phyloP scores from a whole-genome alignment of 2,888 invertebrate genomes.

The Oscheius sp. region DNA sequence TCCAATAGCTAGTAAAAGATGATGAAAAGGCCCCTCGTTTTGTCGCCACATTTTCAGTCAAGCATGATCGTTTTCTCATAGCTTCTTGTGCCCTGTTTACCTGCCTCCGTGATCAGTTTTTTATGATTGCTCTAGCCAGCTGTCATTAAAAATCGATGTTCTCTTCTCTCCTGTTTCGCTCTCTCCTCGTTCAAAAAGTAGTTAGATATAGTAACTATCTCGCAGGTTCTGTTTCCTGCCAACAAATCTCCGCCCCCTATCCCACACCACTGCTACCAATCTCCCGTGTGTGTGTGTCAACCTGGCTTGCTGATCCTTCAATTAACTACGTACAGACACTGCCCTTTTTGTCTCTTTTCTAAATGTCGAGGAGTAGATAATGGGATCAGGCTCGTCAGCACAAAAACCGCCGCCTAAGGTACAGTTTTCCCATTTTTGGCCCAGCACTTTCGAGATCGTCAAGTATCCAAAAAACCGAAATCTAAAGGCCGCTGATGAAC shows the following conservation, averaged over 20 bases:
- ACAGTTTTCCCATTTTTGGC: constrained; percentile 2
- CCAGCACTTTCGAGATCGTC: constrained; percentile 9
- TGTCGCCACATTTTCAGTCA: too few relatives aligned
- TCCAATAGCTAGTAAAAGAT: too few relatives aligned
- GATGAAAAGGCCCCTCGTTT: too few relatives aligned
- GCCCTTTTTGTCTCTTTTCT: not conserved
- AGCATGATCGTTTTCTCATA: too few relatives aligned
- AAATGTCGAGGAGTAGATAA: not conserved
- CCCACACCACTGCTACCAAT: constrained; percentile 26
- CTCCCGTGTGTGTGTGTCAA: constrained; percentile 7
- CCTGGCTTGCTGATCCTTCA: constrained; percentile 17
- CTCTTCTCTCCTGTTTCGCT: not conserved
- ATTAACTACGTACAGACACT: not conserved
- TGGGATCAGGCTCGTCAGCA: constrained; percentile 33
- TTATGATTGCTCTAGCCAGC: too few relatives aligned
- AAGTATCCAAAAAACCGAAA: not conserved
- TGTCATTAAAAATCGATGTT: too few relatives aligned
- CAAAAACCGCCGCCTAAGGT: constrained; percentile 29
- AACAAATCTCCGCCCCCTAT: constrained; percentile 23
- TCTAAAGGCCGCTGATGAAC: constrained; percentile 41
- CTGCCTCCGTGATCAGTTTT: too few relatives aligned
- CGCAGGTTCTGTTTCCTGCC: constrained; percentile 1
- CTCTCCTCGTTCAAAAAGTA: constrained; percentile 15
- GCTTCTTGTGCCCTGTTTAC: too few relatives aligned
- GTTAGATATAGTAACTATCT: not conserved